Evolutionary conservation across 2,888 invertebrate genomes (phyloP), one percentile per base, ranked within the genome.

Genomic region (Drosophila hamatofila): DNA sequence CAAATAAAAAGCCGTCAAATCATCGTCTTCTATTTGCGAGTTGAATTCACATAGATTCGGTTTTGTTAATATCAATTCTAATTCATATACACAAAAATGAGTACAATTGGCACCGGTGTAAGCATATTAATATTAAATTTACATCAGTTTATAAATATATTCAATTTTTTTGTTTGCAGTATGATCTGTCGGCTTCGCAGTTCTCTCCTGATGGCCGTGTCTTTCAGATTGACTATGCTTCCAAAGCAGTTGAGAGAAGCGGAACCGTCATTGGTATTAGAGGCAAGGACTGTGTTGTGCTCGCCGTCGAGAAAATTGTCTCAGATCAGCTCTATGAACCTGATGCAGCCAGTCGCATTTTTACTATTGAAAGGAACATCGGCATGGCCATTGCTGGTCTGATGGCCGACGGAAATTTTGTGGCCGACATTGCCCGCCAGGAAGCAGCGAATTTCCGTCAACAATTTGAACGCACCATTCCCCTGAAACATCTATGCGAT

Each of bases 121-220:
- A 96, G 96, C 95, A 92, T 42, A 2, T 16, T 2, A n/a, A 12
- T 21, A 4, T n/a, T 5, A 4, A 14, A 30, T 21, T 21, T 1
- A 18, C 12, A 9, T 9, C n/a, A 9, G 8, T 1, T 6, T 7
- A 30, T 27, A 33, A 41, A n/a, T 12, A 5, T 14, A 21, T 14
- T 70, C 2, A 14, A 23, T 80, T 94, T 2, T 65, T 66, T 65
- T 65, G 27, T 64, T 66, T 70, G 9, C 54, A 98, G 98, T 99
- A 99, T 93, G 99, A 99, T 95, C 95, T 99, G 89, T 99, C 99
- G 70, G 99, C 99, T n/a, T 98, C 99, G 46, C 99, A 99, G 94
- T 99, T 99, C 94, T 99, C 99, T 3, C 99, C 99, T 3, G 99
- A 99, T 93, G 99, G 99, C 12, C 95, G 99, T 85, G 99, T 99